Evolutionary conservation across 1,140 invertebrate genomes (phyloP).

Genomic region (Penaeus indicus): DNA sequence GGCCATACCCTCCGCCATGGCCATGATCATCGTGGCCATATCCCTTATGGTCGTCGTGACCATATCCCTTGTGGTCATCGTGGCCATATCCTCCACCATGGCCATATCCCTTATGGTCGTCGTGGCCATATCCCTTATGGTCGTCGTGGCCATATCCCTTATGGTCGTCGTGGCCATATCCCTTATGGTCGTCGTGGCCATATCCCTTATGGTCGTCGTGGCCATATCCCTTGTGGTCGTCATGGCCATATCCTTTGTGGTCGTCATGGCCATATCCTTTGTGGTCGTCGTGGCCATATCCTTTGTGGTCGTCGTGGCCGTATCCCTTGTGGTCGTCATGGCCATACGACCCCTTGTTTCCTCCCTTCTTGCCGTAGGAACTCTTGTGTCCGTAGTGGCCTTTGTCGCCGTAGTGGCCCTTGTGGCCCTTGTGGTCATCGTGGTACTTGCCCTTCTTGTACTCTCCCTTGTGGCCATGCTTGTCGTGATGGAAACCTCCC

Average conservation of each 20-base stretch:
- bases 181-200: neutral
- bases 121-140: conserved; percentile 26
- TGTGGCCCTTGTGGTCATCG: conserved; percentile 57
- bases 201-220: conserved; percentile 34
- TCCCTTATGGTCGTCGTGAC: conserved; percentile 24
- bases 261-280: neutral
- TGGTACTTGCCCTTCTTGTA: conserved; percentile 34
- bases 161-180: conserved; percentile 10
- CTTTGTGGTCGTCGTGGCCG: conserved; percentile 23
- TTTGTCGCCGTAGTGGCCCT: conserved; percentile 58
- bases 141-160: conserved; percentile 23
- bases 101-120: neutral
- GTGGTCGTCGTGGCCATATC: conserved; percentile 28
- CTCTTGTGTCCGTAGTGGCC: conserved; percentile 47
- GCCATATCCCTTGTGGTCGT: conserved; percentile 12
- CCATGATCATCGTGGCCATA: conserved; percentile 22
- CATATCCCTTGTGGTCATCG: conserved; percentile 29
- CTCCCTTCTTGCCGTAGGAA: conserved; percentile 48
- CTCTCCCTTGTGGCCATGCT: neutral
- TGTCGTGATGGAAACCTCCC: conserved; percentile 50
- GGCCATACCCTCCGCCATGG: conserved; percentile 7
- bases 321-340: conserved; percentile 55
- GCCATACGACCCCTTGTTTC: conserved; percentile 53
- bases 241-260: conserved; percentile 17
- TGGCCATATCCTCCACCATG: conserved; percentile 18